A percentile compares a stretch with the other conserved stretches of the same genome.
These are phyloP conservation scores for Subacronicta megacephala DNA, from an alignment of 2,888 invertebrate genomes.

Conservation along the genomic window DNA sequence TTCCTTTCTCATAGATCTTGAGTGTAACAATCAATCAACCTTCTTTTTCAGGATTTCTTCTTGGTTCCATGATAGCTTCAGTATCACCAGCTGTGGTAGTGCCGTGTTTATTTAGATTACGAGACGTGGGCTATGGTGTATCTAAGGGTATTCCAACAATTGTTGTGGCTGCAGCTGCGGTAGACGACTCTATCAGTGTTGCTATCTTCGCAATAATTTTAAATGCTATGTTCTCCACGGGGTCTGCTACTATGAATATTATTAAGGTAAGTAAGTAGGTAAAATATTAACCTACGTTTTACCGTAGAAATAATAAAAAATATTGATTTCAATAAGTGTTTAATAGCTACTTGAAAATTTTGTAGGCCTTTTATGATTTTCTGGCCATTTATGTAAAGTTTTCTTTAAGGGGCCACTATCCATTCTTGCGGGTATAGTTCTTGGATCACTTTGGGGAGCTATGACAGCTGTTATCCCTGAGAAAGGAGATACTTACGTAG, in stretches of 20 bases:
- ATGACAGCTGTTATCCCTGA: constrained; percentile 93
- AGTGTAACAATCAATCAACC: background rate
- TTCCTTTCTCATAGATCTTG: too few relatives aligned
- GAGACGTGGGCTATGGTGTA: constrained; percentile 93
- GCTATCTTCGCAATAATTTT: constrained; percentile 95
- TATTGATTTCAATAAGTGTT: too few relatives aligned
- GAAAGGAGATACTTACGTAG: constrained; percentile 91
- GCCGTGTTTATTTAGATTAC: constrained; percentile 94
- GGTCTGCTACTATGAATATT: constrained; percentile 90
- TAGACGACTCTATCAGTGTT: constrained; percentile 97
- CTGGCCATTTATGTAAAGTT: too few relatives aligned
- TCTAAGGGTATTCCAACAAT: constrained; percentile 96
- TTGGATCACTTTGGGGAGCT: constrained; percentile 93
- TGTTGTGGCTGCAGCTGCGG: constrained; percentile 95
- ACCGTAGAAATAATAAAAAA: background rate
- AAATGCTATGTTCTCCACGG: constrained; percentile 93
- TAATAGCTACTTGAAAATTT: too few relatives aligned
- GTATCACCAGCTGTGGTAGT: constrained; percentile 98
- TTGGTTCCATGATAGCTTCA: constrained; percentile 95
- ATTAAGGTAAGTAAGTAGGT: constrained; percentile 89
- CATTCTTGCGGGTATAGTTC: constrained; percentile 92
- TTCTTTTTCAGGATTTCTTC: constrained; percentile 86
- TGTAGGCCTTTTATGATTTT: too few relatives aligned
- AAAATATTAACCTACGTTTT: too few relatives aligned
- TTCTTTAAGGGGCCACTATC: constrained; percentile 91